Evolutionary conservation across 2,888 invertebrate genomes (phyloP).

Genomic region (Lycophotia porphyrea): DNA sequence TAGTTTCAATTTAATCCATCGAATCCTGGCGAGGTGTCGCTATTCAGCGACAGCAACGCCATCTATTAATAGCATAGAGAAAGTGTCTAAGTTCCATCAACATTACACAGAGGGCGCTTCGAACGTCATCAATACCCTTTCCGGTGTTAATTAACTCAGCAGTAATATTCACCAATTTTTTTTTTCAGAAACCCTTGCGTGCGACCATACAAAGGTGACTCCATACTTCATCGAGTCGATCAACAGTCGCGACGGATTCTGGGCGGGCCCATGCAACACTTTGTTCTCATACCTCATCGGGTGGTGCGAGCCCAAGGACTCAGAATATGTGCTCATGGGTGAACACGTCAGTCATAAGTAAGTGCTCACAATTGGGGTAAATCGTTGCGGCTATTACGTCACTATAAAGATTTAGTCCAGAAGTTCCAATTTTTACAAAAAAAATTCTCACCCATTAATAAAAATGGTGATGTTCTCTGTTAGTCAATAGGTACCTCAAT

Average conservation of each 20-base stretch:
- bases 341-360: constrained; percentile 95
- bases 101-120: constrained; percentile 50
- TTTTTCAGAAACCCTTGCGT: constrained; percentile 94
- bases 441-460: background rate
- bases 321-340: constrained; percentile 96
- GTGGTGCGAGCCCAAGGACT: constrained; percentile 95
- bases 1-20: background rate
- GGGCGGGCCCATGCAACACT: constrained; percentile 96
- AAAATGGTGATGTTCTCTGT: background rate
- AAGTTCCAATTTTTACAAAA: constrained; percentile 6
- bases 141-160: background rate
- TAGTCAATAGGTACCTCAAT: background rate
- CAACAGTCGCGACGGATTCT: constrained; percentile 94
- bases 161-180: background rate
- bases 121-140: background rate
- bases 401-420: constrained; percentile 24
- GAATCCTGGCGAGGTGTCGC: constrained; percentile 27
- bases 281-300: constrained; percentile 95
- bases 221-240: constrained; percentile 97
- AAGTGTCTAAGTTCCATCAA: constrained; percentile 8
- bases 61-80: constrained; percentile 1
- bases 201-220: constrained; percentile 97
- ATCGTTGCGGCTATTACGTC: constrained; percentile 34
- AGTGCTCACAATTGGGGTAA: constrained; percentile 74
- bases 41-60: constrained; percentile 2